A percentile compares a stretch with the other conserved stretches of the same genome.
phyloP scores from a whole-genome alignment of 1,140 invertebrate species.

The Zophobas atratus region DNA sequence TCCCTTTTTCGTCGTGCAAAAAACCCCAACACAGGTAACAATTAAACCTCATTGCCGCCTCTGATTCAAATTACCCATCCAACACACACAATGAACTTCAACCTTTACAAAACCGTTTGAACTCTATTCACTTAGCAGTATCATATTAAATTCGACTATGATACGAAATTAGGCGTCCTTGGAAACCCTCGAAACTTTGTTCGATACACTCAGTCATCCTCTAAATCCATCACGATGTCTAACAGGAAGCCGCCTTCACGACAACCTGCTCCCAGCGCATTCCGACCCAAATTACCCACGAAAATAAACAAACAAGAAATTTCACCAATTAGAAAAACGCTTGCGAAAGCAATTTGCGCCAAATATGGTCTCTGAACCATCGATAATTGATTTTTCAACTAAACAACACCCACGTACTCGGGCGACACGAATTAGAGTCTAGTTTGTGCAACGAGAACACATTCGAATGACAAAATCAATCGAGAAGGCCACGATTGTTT shows the following conservation, averaged over 20 bases:
- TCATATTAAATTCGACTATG: too few relatives aligned
- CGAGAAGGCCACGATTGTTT: neutral
- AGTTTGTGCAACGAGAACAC: slow-evolving; percentile 2
- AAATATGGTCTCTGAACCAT: slow-evolving; percentile 1
- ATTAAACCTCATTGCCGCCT: too few relatives aligned
- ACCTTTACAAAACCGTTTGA: too few relatives aligned
- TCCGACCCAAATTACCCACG: neutral
- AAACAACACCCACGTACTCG: neutral
- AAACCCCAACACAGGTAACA: too few relatives aligned
- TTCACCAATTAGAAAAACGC: neutral
- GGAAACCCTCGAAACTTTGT: neutral
- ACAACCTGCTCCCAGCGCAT: neutral
- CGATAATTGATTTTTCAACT: slow-evolving; percentile 24
- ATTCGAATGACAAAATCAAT: neutral
- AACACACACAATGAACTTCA: too few relatives aligned
- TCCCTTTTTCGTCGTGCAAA: too few relatives aligned
- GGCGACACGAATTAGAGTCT: slow-evolving; percentile 6
- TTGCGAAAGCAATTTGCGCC: neutral
- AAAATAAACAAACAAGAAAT: neutral
- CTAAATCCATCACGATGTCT: neutral
- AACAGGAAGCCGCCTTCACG: neutral
- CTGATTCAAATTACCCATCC: too few relatives aligned
- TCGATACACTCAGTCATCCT: neutral
- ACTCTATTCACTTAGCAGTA: too few relatives aligned
- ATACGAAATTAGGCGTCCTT: too few relatives aligned